Conservation (phyloP, 2,113 vertebrate species). For the Oncorhynchus clarkii region DNA sequence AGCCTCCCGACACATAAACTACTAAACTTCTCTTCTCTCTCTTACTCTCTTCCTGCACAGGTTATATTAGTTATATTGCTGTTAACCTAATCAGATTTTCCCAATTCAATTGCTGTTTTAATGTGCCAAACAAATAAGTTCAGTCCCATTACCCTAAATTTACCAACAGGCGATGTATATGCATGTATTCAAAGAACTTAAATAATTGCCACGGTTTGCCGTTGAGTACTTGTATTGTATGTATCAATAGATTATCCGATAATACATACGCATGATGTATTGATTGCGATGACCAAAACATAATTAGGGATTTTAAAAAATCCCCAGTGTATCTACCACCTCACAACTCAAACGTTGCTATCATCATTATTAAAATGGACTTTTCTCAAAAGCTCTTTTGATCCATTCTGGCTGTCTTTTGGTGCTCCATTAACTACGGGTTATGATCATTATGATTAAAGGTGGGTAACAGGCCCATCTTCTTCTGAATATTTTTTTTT, state of each 20-base stretch:
- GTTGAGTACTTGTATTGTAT: neutral
- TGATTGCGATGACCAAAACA: conserved; percentile 61
- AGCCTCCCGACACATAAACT: too few relatives aligned
- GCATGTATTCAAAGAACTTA: too few relatives aligned
- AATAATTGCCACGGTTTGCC: too few relatives aligned
- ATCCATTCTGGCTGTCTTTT: conserved; percentile 60
- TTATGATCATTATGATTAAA: conserved; percentile 66
- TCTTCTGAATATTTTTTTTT: conserved; percentile 21
- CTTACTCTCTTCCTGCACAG: too few relatives aligned
- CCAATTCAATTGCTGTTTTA: too few relatives aligned
- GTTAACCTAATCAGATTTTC: too few relatives aligned
- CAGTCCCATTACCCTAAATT: too few relatives aligned
- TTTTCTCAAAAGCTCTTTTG: neutral
- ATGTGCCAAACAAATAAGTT: too few relatives aligned
- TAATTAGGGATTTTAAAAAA: conserved; percentile 52
- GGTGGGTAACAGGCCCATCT: conserved; percentile 50
- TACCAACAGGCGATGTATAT: too few relatives aligned
- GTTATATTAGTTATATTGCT: too few relatives aligned
- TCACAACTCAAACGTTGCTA: conserved; percentile 51
- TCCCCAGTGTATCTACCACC: conserved; percentile 32
- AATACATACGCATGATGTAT: conserved; percentile 43
- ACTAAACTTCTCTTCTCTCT: too few relatives aligned
- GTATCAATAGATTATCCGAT: conserved; percentile 24
- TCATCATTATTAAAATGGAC: conserved; percentile 42
- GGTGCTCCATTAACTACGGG: conserved; percentile 64